Base-by-base conservation (phyloP, 92 coral and sea anemone species). In the Zoanthus sociatus region DNA sequence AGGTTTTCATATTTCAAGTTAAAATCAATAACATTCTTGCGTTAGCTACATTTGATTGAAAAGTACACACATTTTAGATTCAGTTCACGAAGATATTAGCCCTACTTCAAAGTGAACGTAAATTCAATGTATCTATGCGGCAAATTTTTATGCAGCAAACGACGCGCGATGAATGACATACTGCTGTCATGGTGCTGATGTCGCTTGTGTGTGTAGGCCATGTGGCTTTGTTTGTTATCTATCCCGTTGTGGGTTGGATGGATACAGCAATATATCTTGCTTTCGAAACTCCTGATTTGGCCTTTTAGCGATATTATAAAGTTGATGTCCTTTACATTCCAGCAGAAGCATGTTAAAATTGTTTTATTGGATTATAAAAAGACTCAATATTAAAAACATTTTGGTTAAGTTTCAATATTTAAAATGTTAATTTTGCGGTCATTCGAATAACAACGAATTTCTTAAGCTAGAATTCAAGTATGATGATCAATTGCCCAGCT, bases 351-450 rank as follows among this genome's bases (percentile, higher is more conserved):
- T 47, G 66, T 63, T 63, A 3, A 47, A 67, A 20, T 68, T 44
- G 48, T 12, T 47, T 18, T 64, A 16, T 10, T 64, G 51, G 42
- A 26, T 66, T 64, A 46, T 11, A 47, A 48, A 81, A 61, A 61
- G 61, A 81, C 75, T 46, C 46, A 37, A 79, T 81, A 81, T 44
- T 60, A 67, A 81, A 47, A 9, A 42, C 75, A 81, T 18, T 53
- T 61, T 46, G 85, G 58, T 71, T 47, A 44, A 4, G 73, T 45
- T 79, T 61, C 75, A 81, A 46, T 46, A 45, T 66, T 71, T 20
- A 81, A 81, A 81, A 81, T 81, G 85, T 81, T 63, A 81, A 81
- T 81, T 61, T 77, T 46, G 85, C 61, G 44, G 75, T 64, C 53
- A 66, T 67, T 64, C 85, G 47, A 66, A 64, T 31, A 50, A n/a